Evolutionary conservation across 1,140 invertebrate genomes (phyloP).

Genomic region (Drosophila ananassae): DNA sequence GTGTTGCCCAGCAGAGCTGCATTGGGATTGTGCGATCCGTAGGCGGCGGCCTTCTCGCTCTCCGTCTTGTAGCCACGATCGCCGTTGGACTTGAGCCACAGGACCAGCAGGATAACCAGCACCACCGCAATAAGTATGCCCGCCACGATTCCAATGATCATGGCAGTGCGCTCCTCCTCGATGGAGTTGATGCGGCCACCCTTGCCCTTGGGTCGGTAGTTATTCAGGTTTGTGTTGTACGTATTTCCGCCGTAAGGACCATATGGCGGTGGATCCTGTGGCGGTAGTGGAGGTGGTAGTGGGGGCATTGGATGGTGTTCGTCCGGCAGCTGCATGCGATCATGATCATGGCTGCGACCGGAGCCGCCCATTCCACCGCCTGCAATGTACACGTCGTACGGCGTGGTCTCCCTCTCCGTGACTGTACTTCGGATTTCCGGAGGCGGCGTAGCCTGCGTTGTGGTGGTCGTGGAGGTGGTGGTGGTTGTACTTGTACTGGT

Average conservation of each 20-base stretch:
- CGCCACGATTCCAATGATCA: slow-evolving; percentile 95
- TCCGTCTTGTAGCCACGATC: slow-evolving; percentile 96
- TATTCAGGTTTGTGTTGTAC: slow-evolving; percentile 71
- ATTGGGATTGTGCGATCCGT: slow-evolving; percentile 89
- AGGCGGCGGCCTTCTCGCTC: slow-evolving; percentile 90
- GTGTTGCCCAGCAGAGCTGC: slow-evolving; percentile 88
- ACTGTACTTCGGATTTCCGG: slow-evolving; percentile 68
- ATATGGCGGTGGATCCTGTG: slow-evolving; percentile 70
- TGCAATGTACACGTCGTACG: slow-evolving; percentile 58
- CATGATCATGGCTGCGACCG: slow-evolving; percentile 47
- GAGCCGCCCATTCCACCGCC: slow-evolving; percentile 42
- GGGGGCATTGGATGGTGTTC: slow-evolving; percentile 81
- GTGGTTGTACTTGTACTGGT: slow-evolving; percentile 46
- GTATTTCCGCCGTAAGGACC: slow-evolving; percentile 76
- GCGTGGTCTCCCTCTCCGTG: slow-evolving; percentile 73
- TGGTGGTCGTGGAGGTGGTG: slow-evolving; percentile 64
- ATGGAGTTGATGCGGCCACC: slow-evolving; percentile 89
- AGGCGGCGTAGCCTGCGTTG: slow-evolving; percentile 63
- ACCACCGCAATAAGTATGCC: slow-evolving; percentile 96
- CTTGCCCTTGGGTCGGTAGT: slow-evolving; percentile 83
- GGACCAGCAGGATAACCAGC: slow-evolving; percentile 93
- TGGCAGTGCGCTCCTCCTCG: slow-evolving; percentile 89
- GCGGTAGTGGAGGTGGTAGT: slow-evolving; percentile 63
- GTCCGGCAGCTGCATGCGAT: slow-evolving; percentile 66
- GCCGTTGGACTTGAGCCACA: slow-evolving; percentile 92